Conservation (phyloP, 2,888 invertebrate genomes). For the Cosmorhoe ocellata region DNA sequence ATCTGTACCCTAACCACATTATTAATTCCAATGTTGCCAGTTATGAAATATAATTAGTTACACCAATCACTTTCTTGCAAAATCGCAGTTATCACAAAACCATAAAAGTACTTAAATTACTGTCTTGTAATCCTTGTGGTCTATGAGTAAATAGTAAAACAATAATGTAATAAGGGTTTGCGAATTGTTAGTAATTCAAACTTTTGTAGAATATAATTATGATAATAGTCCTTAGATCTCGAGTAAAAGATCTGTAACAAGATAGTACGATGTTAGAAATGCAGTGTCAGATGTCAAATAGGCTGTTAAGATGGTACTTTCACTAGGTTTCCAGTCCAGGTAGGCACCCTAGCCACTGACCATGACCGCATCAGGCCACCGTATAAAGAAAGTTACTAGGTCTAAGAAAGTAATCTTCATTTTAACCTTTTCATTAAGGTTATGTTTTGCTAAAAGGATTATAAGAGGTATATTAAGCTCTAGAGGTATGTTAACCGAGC, state of each 20-base stretch:
- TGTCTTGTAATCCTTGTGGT: conserved; percentile 18
- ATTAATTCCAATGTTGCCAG: conserved; percentile 15
- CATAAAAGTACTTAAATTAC: background rate
- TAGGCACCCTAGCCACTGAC: conserved; percentile 37
- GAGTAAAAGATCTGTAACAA: background rate
- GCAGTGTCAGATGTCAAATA: conserved; percentile 27
- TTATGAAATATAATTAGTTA: conserved; percentile 17
- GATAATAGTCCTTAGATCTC: background rate
- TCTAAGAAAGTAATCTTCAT: conserved; percentile 41
- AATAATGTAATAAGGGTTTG: background rate
- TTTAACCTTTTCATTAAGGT: background rate
- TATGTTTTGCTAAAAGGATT: background rate
- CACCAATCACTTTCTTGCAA: conserved; percentile 15
- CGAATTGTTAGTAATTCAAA: no score
- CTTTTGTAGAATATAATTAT: no score
- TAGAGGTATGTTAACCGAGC: no score
- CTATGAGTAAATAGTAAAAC: conserved; percentile 4
- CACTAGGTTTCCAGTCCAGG: conserved; percentile 45
- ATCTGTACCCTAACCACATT: conserved; percentile 2
- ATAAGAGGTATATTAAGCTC: no score
- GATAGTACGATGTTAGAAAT: conserved; percentile 14
- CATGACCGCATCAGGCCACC: conserved; percentile 38
- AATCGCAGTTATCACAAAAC: conserved; percentile 12
- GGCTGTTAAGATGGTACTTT: conserved; percentile 38
- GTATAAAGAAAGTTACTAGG: conserved; percentile 46